Conservation (phyloP, 2,888 invertebrate genomes). For the Malachius bipustulatus region DNA sequence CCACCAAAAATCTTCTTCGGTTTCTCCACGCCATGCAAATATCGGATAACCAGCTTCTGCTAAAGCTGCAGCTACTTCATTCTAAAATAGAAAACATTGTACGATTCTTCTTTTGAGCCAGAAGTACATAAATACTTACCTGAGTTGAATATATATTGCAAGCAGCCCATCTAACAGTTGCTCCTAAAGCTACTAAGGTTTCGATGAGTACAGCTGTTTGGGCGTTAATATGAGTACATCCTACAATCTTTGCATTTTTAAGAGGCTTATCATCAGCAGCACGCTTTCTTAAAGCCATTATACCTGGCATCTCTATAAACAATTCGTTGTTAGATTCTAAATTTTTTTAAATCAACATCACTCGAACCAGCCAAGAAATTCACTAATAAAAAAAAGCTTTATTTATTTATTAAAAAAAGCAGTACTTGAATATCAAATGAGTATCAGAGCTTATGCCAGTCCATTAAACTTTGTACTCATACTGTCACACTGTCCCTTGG, state of each 20-base stretch:
- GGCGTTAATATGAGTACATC: slow-evolving; percentile 97
- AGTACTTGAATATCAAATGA: no score
- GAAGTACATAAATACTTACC: slow-evolving; percentile 36
- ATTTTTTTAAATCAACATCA: no score
- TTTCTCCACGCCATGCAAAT: slow-evolving; percentile 95
- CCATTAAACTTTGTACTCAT: no score
- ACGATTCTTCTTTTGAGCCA: no score
- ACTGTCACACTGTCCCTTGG: no score
- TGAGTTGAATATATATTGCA: slow-evolving; percentile 98
- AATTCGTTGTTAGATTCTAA: no score
- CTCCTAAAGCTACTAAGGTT: slow-evolving; percentile 77
- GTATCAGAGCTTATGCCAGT: no score
- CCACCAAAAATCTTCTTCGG: slow-evolving; percentile 99
- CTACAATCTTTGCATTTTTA: slow-evolving; percentile 87
- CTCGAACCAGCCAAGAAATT: no score
- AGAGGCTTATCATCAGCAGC: slow-evolving; percentile 90
- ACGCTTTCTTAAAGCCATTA: slow-evolving; percentile 85
- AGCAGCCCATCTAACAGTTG: slow-evolving; percentile 90
- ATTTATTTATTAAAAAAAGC: no score
- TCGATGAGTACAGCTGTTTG: slow-evolving; percentile 94
- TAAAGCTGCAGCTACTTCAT: slow-evolving; percentile 92
- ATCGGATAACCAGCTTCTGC: slow-evolving; percentile 83
- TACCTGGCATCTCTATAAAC: slow-evolving; percentile 86
- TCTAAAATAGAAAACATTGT: slow-evolving; percentile 41
- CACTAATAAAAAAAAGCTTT: no score